Percentiles rank a stretch among this genome's conserved stretches.
Evolutionary conservation across 2,888 invertebrate genomes (phyloP).

Genomic region (Scelioninae gen. 1): DNA sequence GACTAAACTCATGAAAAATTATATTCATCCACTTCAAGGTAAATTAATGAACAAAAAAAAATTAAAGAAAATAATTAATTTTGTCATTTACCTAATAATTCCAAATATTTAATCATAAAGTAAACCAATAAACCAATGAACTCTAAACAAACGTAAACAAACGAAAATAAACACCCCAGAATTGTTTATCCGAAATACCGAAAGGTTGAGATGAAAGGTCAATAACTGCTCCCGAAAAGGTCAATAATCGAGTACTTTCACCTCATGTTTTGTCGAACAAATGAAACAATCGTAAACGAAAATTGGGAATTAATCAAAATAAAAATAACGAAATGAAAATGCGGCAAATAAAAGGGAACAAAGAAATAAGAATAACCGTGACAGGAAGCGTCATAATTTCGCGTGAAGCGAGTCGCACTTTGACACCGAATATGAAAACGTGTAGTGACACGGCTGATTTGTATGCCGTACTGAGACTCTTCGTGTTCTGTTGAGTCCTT

Average conservation of each 20-base stretch:
- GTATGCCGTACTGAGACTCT: constrained; percentile 15
- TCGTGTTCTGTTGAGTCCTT: constrained; percentile 42
- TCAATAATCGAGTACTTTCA: constrained; percentile 49
- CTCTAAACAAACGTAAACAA: too few species aligned
- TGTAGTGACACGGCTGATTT: constrained; percentile 34
- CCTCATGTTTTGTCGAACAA: constrained; percentile 40
- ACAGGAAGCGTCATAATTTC: constrained; percentile 27
- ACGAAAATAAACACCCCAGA: too few species aligned
- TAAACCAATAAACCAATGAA: too few species aligned
- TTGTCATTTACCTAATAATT: too few species aligned
- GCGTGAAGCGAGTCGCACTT: too few species aligned
- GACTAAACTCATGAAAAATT: too few species aligned
- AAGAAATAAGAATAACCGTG: constrained; percentile 7
- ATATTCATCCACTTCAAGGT: too few species aligned
- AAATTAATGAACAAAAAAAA: too few species aligned
- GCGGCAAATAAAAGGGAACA: constrained; percentile 1
- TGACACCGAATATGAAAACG: constrained; percentile 41
- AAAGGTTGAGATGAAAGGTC: constrained; percentile 49
- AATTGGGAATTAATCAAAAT: too few species aligned
- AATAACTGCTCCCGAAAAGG: constrained; percentile 51
- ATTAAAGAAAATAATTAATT: too few species aligned
- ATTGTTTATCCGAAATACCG: too few species aligned
- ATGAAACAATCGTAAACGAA: not conserved
- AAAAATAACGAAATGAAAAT: constrained; percentile 31
- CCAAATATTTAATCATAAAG: too few species aligned